Base-by-base conservation (phyloP, 2,113 vertebrate species). In the Planiliza haematocheilus region DNA sequence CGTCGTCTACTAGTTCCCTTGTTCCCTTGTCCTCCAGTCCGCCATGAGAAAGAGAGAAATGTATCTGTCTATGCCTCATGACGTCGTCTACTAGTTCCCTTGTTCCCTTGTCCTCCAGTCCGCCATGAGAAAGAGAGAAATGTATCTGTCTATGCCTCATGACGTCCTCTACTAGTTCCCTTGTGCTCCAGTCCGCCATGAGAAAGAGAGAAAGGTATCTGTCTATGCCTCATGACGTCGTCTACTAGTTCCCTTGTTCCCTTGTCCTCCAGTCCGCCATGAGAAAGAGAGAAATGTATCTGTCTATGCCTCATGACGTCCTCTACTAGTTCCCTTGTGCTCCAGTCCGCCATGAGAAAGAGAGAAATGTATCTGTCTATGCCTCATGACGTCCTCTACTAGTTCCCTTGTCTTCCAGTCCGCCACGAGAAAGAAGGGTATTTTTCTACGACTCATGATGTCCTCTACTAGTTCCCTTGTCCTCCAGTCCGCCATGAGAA, bases 131-230 rank as follows among this genome's bases (percentile, higher is more conserved):
- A 30, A 37, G 18, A 63, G 36, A 52, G 24, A 30, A 30, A 30
- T 2, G 24, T 3, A 42, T 42, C 41, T 42, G 58, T 6, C 61
- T 77, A 79, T 1, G 20, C 42, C 70, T 75, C 9, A 18, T 70
- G 52, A 45, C 8, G 21, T 71, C 65, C 30, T 53, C 72, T 48
- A 66, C 46, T 76, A 82, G 77, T 82, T 59, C 58, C 70, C 41
- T 87, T 84, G 73, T 71, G 66, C 57, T 88, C 71, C 82, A 75
- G 70, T 89, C 86, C 81, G 58, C 63, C 59, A 85, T 70, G 79
- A 85, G 45, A 81, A 37, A 74, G 49, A 51, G 38, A 75, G n/a
- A 51, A n/a, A 37, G 8, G 71, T 8, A 55, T 59, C 30, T 82
- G 56, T 43, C 73, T 72, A 79, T 0, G 37, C 55, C 37, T 67